Percentiles rank a stretch among this genome's conserved stretches.
phyloP scores from a whole-genome alignment of 2,797 vertebrate species.

The Fringilla coelebs region DNA sequence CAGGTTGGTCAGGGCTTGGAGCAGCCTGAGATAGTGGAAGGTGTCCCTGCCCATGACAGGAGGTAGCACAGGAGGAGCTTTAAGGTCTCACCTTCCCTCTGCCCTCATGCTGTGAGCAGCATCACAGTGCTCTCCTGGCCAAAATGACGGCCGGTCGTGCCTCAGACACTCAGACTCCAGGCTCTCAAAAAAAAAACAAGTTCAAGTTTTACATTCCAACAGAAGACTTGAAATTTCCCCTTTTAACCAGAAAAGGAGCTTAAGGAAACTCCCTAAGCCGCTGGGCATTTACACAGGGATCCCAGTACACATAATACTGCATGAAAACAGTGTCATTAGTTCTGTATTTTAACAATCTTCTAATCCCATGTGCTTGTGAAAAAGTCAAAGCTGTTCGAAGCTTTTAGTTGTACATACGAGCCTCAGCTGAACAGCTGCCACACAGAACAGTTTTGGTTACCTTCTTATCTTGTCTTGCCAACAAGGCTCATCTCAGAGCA shows the following conservation, averaged over 20 bases:
- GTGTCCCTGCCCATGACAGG: neutral
- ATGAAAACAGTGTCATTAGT: neutral
- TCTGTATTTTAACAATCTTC: neutral
- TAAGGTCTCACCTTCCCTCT: neutral
- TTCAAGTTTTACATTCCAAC: neutral
- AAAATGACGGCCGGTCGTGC: fast-evolving
- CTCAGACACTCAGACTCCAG: fast-evolving
- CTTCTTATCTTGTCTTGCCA: neutral
- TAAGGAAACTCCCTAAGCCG: neutral
- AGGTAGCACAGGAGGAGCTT: neutral
- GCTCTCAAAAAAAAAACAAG: neutral
- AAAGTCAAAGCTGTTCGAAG: neutral
- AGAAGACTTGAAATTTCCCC: neutral
- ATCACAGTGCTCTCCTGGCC: neutral
- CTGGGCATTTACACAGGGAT: neutral
- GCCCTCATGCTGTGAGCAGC: neutral
- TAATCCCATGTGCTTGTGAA: neutral
- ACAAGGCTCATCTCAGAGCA: neutral
- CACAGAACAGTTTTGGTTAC: neutral
- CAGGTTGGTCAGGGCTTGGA: neutral
- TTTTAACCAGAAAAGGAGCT: neutral
- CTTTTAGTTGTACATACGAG: neutral
- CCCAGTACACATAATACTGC: neutral
- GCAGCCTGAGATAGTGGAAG: neutral
- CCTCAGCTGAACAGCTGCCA: neutral